Base-by-base conservation (phyloP, 2,797 vertebrate genomes). In the Distichodus sexfasciatus region DNA sequence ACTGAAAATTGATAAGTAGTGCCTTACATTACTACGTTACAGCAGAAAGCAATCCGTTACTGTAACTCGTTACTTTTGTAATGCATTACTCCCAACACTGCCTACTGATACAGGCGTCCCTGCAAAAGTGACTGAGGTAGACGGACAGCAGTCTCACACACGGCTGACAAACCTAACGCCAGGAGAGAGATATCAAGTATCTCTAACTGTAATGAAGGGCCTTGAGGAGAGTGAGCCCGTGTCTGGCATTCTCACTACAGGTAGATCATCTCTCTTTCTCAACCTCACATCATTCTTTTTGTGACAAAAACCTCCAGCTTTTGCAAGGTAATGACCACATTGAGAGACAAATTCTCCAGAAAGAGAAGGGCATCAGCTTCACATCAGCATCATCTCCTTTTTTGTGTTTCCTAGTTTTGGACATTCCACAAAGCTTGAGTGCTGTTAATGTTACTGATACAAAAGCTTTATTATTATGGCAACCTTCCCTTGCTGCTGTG, bases 211-310 rank as follows among this genome's bases (percentile, higher is more conserved):
- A 4, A 79, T 95, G 78, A 97, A 94, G 82, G 96, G 94, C 47
- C 92, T 95, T 61, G 94, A 98, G 77, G 96, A 99, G 75, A 99
- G 96, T 0, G 92, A 95, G 14, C 93, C 96, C 0, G 28, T 89
- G 76, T 92, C 92, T 0, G 93, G 92, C 75, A 87, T 66, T 0
- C 81, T 99, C 11, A 92, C 87, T 76, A 95, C 96, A 92, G 95
- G 97, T 99, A 71, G 87, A 98, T 26, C 76, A 71, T 7, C 71
- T 90, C 0, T 93, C 95, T 76, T 91, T 88, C 83, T 98, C 95
- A 95, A 87, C 83, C 5, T 77, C 81, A 0, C 92, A 93, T 3
- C 10, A n/a, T 33, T 6, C 43, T 8, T 28, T n/a, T n/a, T n/a
- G n/a, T n/a, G n/a, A n/a, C n/a, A n/a, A n/a, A n/a, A n/a, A n/a